Evolutionary conservation across 1,140 invertebrate genomes (phyloP).

Genomic region (Drosophila guanche): DNA sequence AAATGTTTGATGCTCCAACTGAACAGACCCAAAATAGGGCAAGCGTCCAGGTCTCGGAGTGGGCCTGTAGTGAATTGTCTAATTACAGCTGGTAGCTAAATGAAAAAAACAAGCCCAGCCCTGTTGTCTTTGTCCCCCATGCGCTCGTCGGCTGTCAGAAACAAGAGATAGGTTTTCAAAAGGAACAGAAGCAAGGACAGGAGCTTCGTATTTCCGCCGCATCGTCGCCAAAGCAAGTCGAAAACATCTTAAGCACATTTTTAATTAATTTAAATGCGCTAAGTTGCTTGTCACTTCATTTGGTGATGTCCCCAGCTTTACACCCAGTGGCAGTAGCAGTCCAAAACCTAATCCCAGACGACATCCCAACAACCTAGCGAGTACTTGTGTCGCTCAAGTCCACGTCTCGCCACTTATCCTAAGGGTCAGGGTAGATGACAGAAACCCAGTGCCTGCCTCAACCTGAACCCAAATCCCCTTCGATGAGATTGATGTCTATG

Average conservation of each 20-base stretch:
- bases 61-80: slow-evolving; percentile 66
- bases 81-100: slow-evolving; percentile 79
- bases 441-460: slow-evolving; percentile 9
- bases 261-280: slow-evolving; percentile 82
- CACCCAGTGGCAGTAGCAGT: slow-evolving; percentile 1
- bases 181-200: slow-evolving; percentile 25
- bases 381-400: slow-evolving; percentile 20
- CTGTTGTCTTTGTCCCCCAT: too few relatives aligned
- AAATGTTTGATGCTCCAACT: slow-evolving; percentile 59
- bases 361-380: slow-evolving; percentile 21
- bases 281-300: slow-evolving; percentile 81
- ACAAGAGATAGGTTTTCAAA: slow-evolving; percentile 42
- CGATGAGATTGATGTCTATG: slow-evolving; percentile 9
- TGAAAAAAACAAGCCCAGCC: slow-evolving; percentile 36
- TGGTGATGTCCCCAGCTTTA: slow-evolving; percentile 65
- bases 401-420: slow-evolving; percentile 38
- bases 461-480: background rate
- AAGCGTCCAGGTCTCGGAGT: slow-evolving; percentile 15
- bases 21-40: slow-evolving; percentile 58
- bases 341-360: slow-evolving; percentile 1
- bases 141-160: slow-evolving; percentile 27
- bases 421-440: slow-evolving; percentile 14
- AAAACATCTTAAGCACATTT: slow-evolving; percentile 82
- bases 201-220: slow-evolving; percentile 58
- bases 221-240: slow-evolving; percentile 61